Percentiles rank a stretch among this genome's conserved stretches.
These are phyloP conservation scores for Auanema freiburgensis DNA, from an alignment of 2,888 invertebrate species.

Conservation along the genomic window DNA sequence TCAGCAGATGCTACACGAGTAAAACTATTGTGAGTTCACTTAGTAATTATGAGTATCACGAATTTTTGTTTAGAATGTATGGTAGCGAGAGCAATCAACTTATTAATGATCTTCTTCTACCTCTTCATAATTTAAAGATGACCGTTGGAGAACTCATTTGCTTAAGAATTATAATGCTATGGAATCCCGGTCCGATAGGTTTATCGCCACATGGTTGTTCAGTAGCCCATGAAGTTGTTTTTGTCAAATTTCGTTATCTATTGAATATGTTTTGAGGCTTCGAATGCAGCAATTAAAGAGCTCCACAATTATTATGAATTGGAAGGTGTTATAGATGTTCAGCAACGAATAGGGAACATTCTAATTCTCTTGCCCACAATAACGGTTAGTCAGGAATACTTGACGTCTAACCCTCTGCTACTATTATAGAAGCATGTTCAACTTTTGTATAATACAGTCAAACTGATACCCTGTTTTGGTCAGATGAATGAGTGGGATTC, in stretches of 20 bases:
- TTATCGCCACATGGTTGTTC: slow-evolving; percentile 35
- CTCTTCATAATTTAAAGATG: slow-evolving; percentile 35
- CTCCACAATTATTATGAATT: slow-evolving; percentile 48
- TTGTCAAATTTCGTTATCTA: slow-evolving; percentile 1
- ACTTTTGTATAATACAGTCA: slow-evolving; percentile 47
- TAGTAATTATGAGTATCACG: background rate
- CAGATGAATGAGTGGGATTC: slow-evolving; percentile 58
- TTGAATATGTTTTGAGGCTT: slow-evolving; percentile 35
- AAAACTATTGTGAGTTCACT: slow-evolving; percentile 30
- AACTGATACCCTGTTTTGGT: slow-evolving; percentile 53
- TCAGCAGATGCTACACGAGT: slow-evolving; percentile 25
- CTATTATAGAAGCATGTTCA: slow-evolving; percentile 48
- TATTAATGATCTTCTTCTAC: slow-evolving; percentile 43
- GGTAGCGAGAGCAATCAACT: slow-evolving; percentile 37
- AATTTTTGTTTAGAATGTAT: slow-evolving; percentile 46
- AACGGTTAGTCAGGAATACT: slow-evolving; percentile 29
- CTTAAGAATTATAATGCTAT: slow-evolving; percentile 53
- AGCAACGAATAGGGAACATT: slow-evolving; percentile 43
- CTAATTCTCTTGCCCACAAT: slow-evolving; percentile 47
- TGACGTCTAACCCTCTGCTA: background rate
- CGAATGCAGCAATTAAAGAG: slow-evolving; percentile 48
- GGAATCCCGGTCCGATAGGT: slow-evolving; percentile 54
- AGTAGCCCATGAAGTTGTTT: slow-evolving; percentile 25
- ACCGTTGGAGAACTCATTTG: slow-evolving; percentile 52
- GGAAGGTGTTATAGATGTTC: slow-evolving; percentile 43